Evolutionary conservation across 2,888 invertebrate genomes (phyloP), one percentile per base, ranked within the genome.

Genomic region (Drosophila falleni): DNA sequence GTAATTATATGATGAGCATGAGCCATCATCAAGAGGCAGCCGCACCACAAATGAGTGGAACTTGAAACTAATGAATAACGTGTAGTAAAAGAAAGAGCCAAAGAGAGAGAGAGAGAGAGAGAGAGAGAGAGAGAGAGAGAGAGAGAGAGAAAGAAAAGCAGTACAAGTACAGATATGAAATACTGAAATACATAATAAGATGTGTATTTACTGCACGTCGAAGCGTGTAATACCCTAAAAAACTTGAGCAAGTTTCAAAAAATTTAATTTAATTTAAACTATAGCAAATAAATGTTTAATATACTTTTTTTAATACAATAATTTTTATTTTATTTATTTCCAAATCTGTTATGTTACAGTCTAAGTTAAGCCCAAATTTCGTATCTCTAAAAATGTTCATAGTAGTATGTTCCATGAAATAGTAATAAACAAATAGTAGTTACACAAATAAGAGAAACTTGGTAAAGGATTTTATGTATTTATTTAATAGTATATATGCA

Each of bases 11-110:
- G 66, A 80, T 86, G 87, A 78, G 53, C 71, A 71, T 44, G 42
- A 49, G 42, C 39, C 50, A 59, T 53, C 56, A 39, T 53, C 56
- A 39, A 62, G 47, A 67, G 65, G 46, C 71, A 77, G 67, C 55
- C 56, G 65, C 51, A 68, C 44, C 56, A 54, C 60, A 78, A 85
- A 74, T 71, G 71, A 69, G 83, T 62, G 67, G 71, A 83, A 70
- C 72, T 69, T 62, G 63, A 72, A 78, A 78, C 78, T 86, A 86
- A 83, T 86, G 83, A 80, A 83, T 86, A 86, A 68, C 62, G 65
- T 79, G 73, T 66, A 60, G 68, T 62, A 62, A 70, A 78, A 37
- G 64, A 73, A 81, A 74, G 58, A 77, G 60, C 13, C 13, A 47
- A 47, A 46, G 46, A 37, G n/a, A 44, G 19, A 58, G 55, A 31